Conservation (phyloP, 1,140 invertebrate species). For the Apis cerana region DNA sequence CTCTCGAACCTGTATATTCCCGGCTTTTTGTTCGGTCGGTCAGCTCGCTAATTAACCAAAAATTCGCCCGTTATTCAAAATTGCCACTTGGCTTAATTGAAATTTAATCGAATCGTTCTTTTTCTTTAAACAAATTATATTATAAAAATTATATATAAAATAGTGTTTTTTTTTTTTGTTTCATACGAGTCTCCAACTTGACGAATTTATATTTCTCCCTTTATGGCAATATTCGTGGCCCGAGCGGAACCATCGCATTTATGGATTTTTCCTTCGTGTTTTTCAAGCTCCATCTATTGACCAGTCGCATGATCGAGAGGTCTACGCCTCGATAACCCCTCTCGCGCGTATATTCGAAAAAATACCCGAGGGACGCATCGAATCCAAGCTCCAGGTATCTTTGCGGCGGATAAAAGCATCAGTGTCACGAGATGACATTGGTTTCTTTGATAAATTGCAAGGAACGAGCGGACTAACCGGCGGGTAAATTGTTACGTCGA, state of each 20-base stretch:
- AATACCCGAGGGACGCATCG: constrained; percentile 10
- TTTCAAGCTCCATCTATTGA: constrained; percentile 17
- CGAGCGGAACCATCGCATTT: constrained; percentile 5
- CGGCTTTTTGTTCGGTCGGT: neutral
- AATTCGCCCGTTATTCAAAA: neutral
- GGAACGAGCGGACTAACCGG: neutral
- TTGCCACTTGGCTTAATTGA: neutral
- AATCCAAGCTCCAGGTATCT: neutral
- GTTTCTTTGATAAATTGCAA: constrained; percentile 21
- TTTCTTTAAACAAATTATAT: neutral
- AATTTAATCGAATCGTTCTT: neutral
- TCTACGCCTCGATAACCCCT: constrained; percentile 26
- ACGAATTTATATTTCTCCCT: constrained; percentile 26
- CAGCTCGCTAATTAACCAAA: neutral
- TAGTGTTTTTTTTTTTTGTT: neutral
- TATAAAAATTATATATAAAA: neutral
- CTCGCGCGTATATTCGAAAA: constrained; percentile 21
- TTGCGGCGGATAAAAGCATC: constrained; percentile 7
- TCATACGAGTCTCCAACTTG: constrained; percentile 3
- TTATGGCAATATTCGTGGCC: constrained; percentile 12
- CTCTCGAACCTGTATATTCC: neutral
- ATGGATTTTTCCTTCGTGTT: neutral
- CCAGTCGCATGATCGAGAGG: constrained; percentile 37
- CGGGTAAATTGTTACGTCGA: constrained; percentile 6
- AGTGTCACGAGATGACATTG: constrained; percentile 24